Conservation (phyloP, 2,888 invertebrate species). For the Xestia ashworthii region DNA sequence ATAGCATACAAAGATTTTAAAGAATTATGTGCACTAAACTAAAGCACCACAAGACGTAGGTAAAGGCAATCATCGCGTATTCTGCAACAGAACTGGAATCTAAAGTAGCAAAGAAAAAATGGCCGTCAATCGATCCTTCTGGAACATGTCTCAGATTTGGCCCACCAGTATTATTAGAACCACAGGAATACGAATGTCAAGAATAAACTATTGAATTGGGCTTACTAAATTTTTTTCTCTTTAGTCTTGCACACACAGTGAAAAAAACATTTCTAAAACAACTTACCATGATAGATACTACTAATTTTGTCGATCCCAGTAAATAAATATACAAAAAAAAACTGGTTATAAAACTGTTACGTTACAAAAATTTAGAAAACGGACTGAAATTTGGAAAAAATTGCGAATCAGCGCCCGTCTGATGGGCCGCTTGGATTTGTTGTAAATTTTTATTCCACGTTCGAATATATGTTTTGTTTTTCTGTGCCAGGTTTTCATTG, state of each 20-base stretch:
- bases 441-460: slow-evolving; percentile 80
- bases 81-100: neutral
- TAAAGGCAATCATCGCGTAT: neutral
- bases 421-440: slow-evolving; percentile 81
- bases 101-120: slow-evolving; percentile 23
- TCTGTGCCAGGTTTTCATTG: slow-evolving; percentile 62
- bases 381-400: slow-evolving; percentile 87
- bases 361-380: slow-evolving; percentile 82
- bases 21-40: neutral
- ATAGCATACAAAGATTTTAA: too few species aligned
- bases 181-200: neutral
- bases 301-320: slow-evolving; percentile 80
- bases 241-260: slow-evolving; percentile 6
- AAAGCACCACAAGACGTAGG: neutral
- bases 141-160: neutral
- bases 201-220: neutral
- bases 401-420: slow-evolving; percentile 82
- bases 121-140: slow-evolving; percentile 21
- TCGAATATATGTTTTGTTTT: slow-evolving; percentile 72
- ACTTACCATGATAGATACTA: slow-evolving; percentile 87
- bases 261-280: slow-evolving; percentile 47
- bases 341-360: slow-evolving; percentile 76
- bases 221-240: neutral
- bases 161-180: neutral
- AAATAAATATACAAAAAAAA: slow-evolving; percentile 74